Conservation (phyloP, 2,113 vertebrate species). For the Sorex araneus region DNA sequence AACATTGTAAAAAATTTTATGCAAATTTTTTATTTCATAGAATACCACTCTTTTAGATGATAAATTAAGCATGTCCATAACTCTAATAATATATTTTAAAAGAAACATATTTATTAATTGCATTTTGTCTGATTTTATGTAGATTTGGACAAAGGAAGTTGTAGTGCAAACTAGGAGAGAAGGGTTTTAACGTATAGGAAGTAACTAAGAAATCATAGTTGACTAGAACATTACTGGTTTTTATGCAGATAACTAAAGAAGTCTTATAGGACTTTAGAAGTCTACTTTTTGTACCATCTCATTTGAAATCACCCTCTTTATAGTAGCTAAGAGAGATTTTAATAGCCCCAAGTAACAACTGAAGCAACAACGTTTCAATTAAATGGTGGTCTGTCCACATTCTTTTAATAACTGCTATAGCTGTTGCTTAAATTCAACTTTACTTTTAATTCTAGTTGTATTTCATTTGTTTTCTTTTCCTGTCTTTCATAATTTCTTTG, state of each 20-base stretch:
- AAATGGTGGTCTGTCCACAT: background rate
- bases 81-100: too few species aligned
- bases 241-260: constrained; percentile 12
- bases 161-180: too few species aligned
- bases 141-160: too few species aligned
- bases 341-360: background rate
- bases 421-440: constrained; percentile 6
- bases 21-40: background rate
- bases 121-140: too few species aligned
- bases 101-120: too few species aligned
- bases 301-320: constrained; percentile 32
- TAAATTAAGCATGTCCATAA: too few species aligned
- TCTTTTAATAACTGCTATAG: background rate
- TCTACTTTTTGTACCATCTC: background rate
- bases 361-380: constrained; percentile 29
- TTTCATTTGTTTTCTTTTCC: background rate
- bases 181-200: background rate
- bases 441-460: background rate
- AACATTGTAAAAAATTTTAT: background rate
- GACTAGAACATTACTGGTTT: background rate
- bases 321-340: constrained; percentile 33
- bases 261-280: background rate
- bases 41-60: too few species aligned
- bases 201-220: constrained; percentile 23
- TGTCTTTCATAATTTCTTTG: too few species aligned